Conservation (phyloP, 2,797 vertebrate species). For the Clarias fuscus region DNA sequence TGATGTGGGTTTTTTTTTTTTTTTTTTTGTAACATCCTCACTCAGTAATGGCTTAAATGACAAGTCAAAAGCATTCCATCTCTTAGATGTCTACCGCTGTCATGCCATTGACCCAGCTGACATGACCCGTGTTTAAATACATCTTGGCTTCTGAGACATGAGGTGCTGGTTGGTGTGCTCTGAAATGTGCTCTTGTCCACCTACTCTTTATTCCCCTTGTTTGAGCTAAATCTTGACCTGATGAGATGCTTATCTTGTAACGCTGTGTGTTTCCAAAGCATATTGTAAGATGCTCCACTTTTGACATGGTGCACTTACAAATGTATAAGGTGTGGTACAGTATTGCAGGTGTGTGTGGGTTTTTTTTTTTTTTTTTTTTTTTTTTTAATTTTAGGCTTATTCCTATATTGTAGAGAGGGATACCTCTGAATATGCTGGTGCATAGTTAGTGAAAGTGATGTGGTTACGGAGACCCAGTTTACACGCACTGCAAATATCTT, state of each 20-base stretch:
- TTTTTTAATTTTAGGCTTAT: not conserved
- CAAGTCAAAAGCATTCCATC: not conserved
- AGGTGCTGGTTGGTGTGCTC: not conserved
- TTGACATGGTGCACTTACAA: not conserved
- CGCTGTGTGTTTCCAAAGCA: not conserved
- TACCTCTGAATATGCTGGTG: not conserved
- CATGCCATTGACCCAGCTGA: no score
- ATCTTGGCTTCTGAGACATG: not conserved
- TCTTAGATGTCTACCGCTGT: not conserved
- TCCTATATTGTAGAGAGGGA: not conserved
- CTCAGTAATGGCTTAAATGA: not conserved
- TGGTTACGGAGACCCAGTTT: slow-evolving; percentile 6
- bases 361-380: not conserved
- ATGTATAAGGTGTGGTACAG: not conserved
- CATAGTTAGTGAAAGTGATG: not conserved
- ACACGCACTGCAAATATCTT: not conserved
- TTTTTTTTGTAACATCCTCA: not conserved
- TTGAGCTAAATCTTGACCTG: not conserved
- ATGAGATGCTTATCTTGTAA: not conserved
- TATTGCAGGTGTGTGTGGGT: not conserved
- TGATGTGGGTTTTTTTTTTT: not conserved
- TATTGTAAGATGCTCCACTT: not conserved
- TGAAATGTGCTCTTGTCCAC: not conserved
- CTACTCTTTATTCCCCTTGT: not conserved
- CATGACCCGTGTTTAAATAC: not conserved